A percentile compares a stretch with the other conserved stretches of the same genome.
Conservation (phyloP, 2,888 invertebrate genomes). For the Ariolimax columbianus region DNA sequence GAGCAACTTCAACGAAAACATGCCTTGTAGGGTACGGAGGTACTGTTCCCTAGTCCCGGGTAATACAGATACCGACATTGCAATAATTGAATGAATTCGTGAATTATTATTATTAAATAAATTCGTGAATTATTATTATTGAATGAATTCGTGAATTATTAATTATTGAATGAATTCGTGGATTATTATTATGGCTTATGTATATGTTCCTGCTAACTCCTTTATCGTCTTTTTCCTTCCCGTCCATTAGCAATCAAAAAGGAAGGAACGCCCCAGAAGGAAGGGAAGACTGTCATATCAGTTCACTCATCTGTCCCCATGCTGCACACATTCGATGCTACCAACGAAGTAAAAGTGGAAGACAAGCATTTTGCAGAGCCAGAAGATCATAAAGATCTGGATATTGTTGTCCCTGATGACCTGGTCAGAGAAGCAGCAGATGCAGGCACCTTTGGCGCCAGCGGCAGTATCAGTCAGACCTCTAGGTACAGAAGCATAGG, state of each 20-base stretch:
- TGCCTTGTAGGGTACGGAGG: too few species aligned
- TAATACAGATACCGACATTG: too few species aligned
- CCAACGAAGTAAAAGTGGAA: background rate
- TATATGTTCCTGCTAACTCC: too few species aligned
- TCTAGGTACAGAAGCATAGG: background rate
- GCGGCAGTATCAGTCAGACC: background rate
- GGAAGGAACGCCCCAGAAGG: background rate
- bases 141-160: too few species aligned
- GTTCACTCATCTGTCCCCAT: background rate
- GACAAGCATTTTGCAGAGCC: background rate
- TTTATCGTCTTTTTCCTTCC: too few species aligned
- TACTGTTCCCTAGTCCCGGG: too few species aligned
- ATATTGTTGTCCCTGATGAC: background rate
- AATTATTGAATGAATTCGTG: too few species aligned
- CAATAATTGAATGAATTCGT: too few species aligned
- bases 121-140: too few species aligned
- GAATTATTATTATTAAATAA: too few species aligned
- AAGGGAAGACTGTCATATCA: background rate
- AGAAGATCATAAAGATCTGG: background rate
- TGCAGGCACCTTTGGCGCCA: background rate
- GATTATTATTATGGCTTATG: too few species aligned
- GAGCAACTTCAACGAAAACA: too few species aligned
- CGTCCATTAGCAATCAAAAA: background rate
- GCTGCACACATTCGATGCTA: background rate
- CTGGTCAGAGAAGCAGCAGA: background rate